A percentile compares a stretch with the other conserved stretches of the same genome.
phyloP scores from a whole-genome alignment of 2,797 vertebrate species.

The Nannoperca australis region DNA sequence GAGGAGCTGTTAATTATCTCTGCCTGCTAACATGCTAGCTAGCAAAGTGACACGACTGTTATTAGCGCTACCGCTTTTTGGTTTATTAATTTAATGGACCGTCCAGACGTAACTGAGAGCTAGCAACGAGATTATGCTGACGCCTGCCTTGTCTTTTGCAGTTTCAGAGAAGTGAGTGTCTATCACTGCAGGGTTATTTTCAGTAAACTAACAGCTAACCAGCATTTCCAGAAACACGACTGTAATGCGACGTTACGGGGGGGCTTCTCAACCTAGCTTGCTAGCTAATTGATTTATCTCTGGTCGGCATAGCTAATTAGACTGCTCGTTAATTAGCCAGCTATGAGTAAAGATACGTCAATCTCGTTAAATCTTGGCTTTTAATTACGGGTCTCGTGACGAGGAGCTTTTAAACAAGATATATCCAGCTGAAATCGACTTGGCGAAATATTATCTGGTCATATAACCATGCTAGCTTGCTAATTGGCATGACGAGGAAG shows the following conservation, averaged over 20 bases:
- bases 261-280: constrained; percentile 73
- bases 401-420: constrained; percentile 38
- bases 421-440: constrained; percentile 43
- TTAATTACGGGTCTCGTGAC: constrained; percentile 36
- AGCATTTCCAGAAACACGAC: constrained; percentile 58
- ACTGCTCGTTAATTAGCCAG: constrained; percentile 83
- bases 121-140: constrained; percentile 1
- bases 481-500: constrained; percentile 87
- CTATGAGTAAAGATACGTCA: constrained; percentile 33
- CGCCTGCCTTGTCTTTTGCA: constrained; percentile 31
- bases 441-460: constrained; percentile 66
- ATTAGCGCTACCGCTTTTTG: constrained; percentile 61
- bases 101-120: constrained; percentile 27
- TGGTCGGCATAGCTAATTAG: constrained; percentile 84
- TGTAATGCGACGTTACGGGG: constrained; percentile 80
- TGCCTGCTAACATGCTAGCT: constrained; percentile 83
- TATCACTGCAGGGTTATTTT: constrained; percentile 46
- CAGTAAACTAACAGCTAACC: constrained; percentile 56
- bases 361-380: constrained; percentile 16
- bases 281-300: constrained; percentile 86
- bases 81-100: constrained; percentile 69
- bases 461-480: constrained; percentile 82
- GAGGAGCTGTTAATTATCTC: constrained; percentile 82
- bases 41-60: constrained; percentile 85
- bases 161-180: constrained; percentile 45